Evolutionary conservation across 2,797 vertebrate genomes (phyloP), one percentile per base, ranked within the genome.

Genomic region (Caiman crocodilus): DNA sequence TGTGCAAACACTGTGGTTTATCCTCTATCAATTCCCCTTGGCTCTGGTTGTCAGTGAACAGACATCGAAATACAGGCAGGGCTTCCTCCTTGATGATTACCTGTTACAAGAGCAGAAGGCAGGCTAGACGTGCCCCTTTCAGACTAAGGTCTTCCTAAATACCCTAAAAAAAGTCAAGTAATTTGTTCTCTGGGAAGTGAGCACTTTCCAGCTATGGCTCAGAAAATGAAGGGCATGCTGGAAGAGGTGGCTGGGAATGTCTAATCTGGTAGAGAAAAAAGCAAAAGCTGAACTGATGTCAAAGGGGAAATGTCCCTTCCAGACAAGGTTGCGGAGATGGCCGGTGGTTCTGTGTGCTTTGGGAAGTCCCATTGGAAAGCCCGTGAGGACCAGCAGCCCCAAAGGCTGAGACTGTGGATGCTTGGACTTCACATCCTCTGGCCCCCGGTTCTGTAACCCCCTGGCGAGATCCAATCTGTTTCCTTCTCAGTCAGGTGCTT

Each of bases 371-470:
- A 35, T 1, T 2, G 1, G 55, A 77, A 55, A 42, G 78, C 58
- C 11, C n/a, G 67, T 56, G 58, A 16, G 32, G 61, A 58, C 30
- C 77, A 79, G 59, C 64, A 67, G 23, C 5, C 74, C 26, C 32
- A 0, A 2, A 14, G 32, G 7, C 15, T 13, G 32, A 7, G 14
- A 26, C 21, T 21, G 35, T 21, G 35, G 32, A 35, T 13, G 11
- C 20, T 35, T 35, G 20, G 28, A 16, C 17, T 55, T 8, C 4
- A 1, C 23, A 3, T 14, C 82, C 82, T 74, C 50, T 15, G 87
- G 17, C 23, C 21, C 0, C 1, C 26, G 32, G 3, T 6, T 11
- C 1, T 14, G 32, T 30, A n/a, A 0, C 0, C 3, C 11, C 0
- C 3, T 7, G 1, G 6, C 35, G 3, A 65, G 26, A 4, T 0